Percentiles rank a stretch among this genome's conserved stretches.
phyloP scores from a whole-genome alignment of 2,113 vertebrate species.

The Geococcyx californianus region DNA sequence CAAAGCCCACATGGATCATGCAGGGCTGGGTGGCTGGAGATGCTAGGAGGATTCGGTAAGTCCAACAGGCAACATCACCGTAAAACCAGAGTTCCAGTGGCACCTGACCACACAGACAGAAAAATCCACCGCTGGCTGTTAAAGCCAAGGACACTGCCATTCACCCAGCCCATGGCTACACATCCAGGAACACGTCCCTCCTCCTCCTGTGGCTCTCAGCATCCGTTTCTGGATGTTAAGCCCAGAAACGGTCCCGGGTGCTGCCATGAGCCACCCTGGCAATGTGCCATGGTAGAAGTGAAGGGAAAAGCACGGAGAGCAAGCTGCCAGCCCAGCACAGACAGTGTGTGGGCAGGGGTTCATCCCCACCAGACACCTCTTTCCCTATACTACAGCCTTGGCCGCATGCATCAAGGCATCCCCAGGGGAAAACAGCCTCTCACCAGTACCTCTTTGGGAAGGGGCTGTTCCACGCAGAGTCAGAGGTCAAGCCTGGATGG shows the following conservation, averaged over 20 bases:
- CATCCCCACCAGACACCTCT: neutral
- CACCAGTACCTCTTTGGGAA: neutral
- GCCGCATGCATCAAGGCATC: rapidly evolving
- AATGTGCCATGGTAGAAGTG: rapidly evolving
- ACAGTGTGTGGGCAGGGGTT: neutral
- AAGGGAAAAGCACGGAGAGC: neutral
- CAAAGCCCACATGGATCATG: neutral
- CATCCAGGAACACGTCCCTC: rapidly evolving
- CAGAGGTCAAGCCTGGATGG: rapidly evolving
- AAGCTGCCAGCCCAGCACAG: neutral
- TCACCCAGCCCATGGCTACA: neutral
- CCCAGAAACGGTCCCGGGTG: neutral
- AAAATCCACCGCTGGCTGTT: neutral
- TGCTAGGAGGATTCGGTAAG: rapidly evolving
- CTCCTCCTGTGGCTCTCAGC: neutral
- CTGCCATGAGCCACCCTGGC: neutral
- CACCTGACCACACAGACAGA: too few relatives aligned
- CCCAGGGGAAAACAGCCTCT: neutral
- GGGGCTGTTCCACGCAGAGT: neutral
- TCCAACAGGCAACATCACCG: neutral
- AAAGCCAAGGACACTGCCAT: rapidly evolving
- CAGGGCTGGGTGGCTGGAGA: neutral
- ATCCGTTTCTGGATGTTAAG: rapidly evolving
- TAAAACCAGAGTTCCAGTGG: neutral
- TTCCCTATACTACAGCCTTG: neutral